Evolutionary conservation across 1,140 invertebrate genomes (phyloP).

Genomic region (Heliothis virescens): DNA sequence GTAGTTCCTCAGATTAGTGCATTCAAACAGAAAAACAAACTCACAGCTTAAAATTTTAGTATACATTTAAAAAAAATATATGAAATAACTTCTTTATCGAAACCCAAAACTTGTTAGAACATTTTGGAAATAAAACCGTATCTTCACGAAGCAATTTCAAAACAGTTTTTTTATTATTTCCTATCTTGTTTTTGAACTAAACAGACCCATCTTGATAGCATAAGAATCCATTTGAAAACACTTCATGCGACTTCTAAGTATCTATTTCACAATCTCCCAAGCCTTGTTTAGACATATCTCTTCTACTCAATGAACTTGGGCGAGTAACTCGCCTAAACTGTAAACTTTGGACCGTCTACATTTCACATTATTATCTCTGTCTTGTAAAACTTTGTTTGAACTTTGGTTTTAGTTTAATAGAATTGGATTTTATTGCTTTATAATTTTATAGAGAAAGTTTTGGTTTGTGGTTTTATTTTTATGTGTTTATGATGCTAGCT

Average conservation of each 20-base stretch:
- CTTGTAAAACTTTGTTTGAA: not conserved
- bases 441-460: not conserved
- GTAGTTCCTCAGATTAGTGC: no score
- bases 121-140: not conserved
- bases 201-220: slow-evolving; percentile 36
- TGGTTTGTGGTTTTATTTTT: no score
- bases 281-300: slow-evolving; percentile 21
- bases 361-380: slow-evolving; percentile 13
- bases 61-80: no score
- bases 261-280: slow-evolving; percentile 14
- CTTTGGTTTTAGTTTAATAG: not conserved
- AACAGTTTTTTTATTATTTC: not conserved
- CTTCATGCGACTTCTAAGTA: slow-evolving; percentile 39
- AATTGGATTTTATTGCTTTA: not conserved
- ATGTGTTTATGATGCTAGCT: no score
- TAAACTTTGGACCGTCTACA: slow-evolving; percentile 9
- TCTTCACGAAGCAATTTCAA: not conserved
- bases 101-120: not conserved
- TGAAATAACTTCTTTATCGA: no score
- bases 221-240: slow-evolving; percentile 37
- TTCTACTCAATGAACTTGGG: slow-evolving; percentile 12
- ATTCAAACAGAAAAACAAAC: no score
- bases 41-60: no score
- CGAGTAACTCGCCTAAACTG: slow-evolving; percentile 7
- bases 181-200: slow-evolving; percentile 7